Evolutionary conservation across 2,113 vertebrate genomes (phyloP).

Genomic region (Oncorhynchus masou): DNA sequence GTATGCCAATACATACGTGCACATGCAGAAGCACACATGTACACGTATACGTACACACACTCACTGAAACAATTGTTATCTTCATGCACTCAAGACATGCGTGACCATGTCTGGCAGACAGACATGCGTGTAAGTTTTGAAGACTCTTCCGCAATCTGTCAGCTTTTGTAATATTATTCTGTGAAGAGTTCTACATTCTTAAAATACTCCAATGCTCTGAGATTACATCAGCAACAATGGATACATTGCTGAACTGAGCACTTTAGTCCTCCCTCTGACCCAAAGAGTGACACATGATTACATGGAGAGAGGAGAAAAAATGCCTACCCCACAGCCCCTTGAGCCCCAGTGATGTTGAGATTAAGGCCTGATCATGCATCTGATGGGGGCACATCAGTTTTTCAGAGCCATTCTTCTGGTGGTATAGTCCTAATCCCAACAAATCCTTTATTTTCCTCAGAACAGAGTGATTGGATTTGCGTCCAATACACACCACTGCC

Average conservation of each 20-base stretch:
- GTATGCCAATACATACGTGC: too few relatives aligned
- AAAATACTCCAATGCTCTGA: constrained; percentile 2
- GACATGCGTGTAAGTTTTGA: too few relatives aligned
- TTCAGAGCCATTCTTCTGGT: constrained; percentile 51
- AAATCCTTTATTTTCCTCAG: constrained; percentile 68
- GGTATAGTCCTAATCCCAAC: constrained; percentile 55
- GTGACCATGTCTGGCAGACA: too few relatives aligned
- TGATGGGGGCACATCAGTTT: constrained; percentile 57
- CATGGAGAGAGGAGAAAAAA: constrained; percentile 25
- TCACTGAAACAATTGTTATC: too few relatives aligned
- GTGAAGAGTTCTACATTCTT: constrained; percentile 1
- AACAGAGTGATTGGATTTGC: constrained; percentile 29
- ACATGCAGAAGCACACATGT: too few relatives aligned
- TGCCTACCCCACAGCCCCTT: constrained; percentile 31
- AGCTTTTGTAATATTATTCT: not conserved
- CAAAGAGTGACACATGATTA: constrained; percentile 58
- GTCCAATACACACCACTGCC: constrained; percentile 26
- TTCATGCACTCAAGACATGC: too few relatives aligned
- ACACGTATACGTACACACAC: too few relatives aligned
- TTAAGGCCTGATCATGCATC: constrained; percentile 68
- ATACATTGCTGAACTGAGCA: constrained; percentile 29
- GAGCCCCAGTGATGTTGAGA: constrained; percentile 44
- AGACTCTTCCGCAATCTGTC: too few relatives aligned
- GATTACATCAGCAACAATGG: constrained; percentile 25
- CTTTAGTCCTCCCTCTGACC: constrained; percentile 20